Percentiles rank a stretch among this genome's conserved stretches.
Evolutionary conservation across 2,113 vertebrate genomes (phyloP).

Genomic region (Euleptes europaea): DNA sequence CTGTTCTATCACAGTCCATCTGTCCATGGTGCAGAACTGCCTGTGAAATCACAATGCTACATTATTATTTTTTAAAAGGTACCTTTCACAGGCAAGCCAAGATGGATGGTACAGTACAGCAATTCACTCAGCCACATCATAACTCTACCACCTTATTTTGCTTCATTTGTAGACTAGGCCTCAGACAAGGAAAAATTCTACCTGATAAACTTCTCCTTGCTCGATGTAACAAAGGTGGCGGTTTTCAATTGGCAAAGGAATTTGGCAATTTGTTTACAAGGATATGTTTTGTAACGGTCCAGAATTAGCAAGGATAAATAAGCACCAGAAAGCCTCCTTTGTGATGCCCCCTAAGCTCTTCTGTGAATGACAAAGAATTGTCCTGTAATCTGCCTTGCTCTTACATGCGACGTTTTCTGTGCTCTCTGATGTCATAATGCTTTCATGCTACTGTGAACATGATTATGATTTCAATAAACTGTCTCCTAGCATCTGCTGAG

Average conservation of each 20-base stretch:
- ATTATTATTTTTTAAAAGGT: neutral
- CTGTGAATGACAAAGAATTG: neutral
- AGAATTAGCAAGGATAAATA: neutral
- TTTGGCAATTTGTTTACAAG: neutral
- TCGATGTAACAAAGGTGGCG: neutral
- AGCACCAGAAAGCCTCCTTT: neutral
- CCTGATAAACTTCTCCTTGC: neutral
- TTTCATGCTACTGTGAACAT: constrained; percentile 17
- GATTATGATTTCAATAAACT: neutral
- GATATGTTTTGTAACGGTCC: neutral
- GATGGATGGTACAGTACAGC: too few species aligned
- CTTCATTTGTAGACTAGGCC: too few species aligned
- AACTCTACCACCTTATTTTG: too few species aligned
- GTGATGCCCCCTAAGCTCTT: neutral
- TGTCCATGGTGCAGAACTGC: constrained; percentile 8
- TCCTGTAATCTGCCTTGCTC: neutral
- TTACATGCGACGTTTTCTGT: neutral
- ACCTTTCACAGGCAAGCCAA: too few species aligned
- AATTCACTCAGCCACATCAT: too few species aligned
- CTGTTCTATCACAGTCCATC: constrained; percentile 35
- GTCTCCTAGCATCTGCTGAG: neutral
- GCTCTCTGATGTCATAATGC: constrained; percentile 27
- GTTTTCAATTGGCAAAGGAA: neutral
- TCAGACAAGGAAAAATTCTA: too few species aligned
- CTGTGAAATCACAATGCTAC: constrained; percentile 8